These are phyloP conservation scores for Drosophila bocki DNA, from an alignment of 1,140 invertebrate genomes.

Conservation along the genomic window DNA sequence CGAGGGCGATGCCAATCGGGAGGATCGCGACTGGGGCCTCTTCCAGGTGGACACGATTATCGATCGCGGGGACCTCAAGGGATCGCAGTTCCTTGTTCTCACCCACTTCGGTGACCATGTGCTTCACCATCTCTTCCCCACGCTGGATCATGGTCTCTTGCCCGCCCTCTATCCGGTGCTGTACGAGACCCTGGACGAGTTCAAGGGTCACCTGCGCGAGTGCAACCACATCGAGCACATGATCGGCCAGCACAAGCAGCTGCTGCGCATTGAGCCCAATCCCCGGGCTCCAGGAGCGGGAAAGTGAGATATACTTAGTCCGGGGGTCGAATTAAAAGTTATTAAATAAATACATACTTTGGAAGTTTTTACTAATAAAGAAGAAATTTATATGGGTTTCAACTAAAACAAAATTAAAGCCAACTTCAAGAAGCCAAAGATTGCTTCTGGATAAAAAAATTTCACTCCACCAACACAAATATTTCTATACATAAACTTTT, in stretches of 20 bases:
- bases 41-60: slow-evolving; percentile 91
- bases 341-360: slow-evolving; percentile 1
- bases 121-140: slow-evolving; percentile 93
- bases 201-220: slow-evolving; percentile 87
- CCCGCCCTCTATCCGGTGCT: slow-evolving; percentile 88
- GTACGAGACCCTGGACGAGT: slow-evolving; percentile 89
- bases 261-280: slow-evolving; percentile 86
- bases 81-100: slow-evolving; percentile 89
- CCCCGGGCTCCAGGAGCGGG: slow-evolving; percentile 62
- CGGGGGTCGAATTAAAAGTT: not conserved
- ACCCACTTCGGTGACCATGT: slow-evolving; percentile 92
- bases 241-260: slow-evolving; percentile 89
- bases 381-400: too few species aligned
- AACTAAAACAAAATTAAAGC: too few species aligned
- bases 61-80: slow-evolving; percentile 90
- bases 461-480: not conserved
- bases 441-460: not conserved
- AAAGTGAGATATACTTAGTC: slow-evolving; percentile 17
- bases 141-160: slow-evolving; percentile 91
- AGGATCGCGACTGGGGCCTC: slow-evolving; percentile 91
- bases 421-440: too few species aligned
- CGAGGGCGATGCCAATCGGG: slow-evolving; percentile 90
- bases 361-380: not conserved
- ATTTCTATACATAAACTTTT: not conserved
- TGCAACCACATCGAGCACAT: slow-evolving; percentile 88